A percentile compares a stretch with the other conserved stretches of the same genome.
phyloP scores from a whole-genome alignment of 2,888 invertebrate genomes.

The Lepetodrilus schrolli region DNA sequence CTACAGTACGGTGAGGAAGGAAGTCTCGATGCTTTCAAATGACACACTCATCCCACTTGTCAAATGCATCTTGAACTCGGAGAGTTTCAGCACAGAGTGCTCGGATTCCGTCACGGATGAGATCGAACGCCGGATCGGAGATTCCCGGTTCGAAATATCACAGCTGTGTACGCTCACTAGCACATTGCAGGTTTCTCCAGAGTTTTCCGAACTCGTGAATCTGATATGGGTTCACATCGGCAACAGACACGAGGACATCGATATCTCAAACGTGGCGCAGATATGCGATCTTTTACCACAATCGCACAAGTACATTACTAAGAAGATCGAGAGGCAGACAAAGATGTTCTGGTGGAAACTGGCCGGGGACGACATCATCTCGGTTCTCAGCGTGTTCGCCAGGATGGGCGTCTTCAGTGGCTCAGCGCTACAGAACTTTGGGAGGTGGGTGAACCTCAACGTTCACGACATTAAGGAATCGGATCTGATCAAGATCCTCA shows the following conservation, averaged over 20 bases:
- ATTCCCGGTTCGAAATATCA: conserved; percentile 79
- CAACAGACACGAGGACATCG: conserved; percentile 79
- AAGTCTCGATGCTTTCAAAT: conserved; percentile 45
- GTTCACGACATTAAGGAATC: conserved; percentile 80
- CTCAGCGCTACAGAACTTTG: conserved; percentile 71
- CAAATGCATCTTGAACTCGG: conserved; percentile 48
- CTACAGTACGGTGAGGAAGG: conserved; percentile 75
- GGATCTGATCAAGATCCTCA: conserved; percentile 76
- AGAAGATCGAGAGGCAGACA: conserved; percentile 80
- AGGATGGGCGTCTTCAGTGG: conserved; percentile 56
- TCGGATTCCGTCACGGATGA: conserved; percentile 79
- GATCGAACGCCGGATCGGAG: conserved; percentile 79
- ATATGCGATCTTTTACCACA: conserved; percentile 79
- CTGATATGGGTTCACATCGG: conserved; percentile 82
- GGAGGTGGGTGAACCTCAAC: conserved; percentile 80
- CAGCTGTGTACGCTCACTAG: conserved; percentile 80
- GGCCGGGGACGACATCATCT: conserved; percentile 58
- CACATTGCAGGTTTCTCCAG: conserved; percentile 78
- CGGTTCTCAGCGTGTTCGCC: conserved; percentile 60
- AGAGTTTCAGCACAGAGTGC: conserved; percentile 44
- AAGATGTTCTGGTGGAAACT: conserved; percentile 78
- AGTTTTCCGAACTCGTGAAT: conserved; percentile 78
- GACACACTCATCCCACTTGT: conserved; percentile 49
- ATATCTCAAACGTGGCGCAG: conserved; percentile 79
- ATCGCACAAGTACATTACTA: conserved; percentile 80